Percentiles rank a stretch among this genome's conserved stretches.
Conservation (phyloP, 2,797 vertebrate species). For the Zonotrichia albicollis region DNA sequence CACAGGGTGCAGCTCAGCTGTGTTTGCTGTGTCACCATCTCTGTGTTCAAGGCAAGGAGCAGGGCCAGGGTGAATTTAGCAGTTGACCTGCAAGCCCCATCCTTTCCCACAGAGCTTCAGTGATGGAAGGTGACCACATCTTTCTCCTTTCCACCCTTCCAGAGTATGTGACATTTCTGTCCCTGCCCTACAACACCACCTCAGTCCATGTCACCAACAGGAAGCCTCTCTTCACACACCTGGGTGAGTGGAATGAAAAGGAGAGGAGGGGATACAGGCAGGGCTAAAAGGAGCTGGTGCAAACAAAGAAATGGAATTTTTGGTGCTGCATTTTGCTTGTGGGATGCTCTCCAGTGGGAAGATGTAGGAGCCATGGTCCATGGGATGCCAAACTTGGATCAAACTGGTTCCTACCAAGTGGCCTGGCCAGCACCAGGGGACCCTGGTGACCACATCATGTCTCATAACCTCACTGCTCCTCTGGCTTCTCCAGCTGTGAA, state of each 20-base stretch:
- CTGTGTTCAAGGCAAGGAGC: neutral
- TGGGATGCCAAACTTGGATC: neutral
- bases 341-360: neutral
- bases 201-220: constrained; percentile 81
- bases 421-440: neutral
- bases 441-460: neutral
- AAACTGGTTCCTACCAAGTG: neutral
- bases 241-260: constrained; percentile 81
- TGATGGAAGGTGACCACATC: neutral
- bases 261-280: neutral
- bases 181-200: constrained; percentile 83
- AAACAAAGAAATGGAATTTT: neutral
- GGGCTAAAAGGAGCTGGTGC: neutral
- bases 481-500: constrained; percentile 78
- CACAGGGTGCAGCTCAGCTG: neutral
- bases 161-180: constrained; percentile 92
- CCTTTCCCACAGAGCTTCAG: neutral
- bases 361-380: neutral
- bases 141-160: constrained; percentile 23
- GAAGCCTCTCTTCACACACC: constrained; percentile 91
- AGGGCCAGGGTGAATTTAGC: neutral
- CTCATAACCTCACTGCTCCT: neutral
- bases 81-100: neutral
- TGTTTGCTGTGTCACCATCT: neutral
- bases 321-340: neutral